Evolutionary conservation across 1,140 invertebrate species (phyloP).

Genomic region (Idris sp.): DNA sequence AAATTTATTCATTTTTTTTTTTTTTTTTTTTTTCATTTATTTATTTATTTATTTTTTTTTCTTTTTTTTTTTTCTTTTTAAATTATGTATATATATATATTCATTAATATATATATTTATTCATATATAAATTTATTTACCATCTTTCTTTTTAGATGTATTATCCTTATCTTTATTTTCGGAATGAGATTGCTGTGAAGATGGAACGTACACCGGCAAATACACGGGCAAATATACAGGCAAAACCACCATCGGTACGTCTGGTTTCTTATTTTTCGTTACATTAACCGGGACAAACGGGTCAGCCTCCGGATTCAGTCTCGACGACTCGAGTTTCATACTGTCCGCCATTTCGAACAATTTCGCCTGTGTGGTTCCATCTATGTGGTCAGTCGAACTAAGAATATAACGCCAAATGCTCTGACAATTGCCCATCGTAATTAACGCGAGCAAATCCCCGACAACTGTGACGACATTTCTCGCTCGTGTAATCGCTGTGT

Average conservation of each 20-base stretch:
- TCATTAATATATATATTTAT: too few relatives aligned
- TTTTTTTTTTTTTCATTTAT: too few relatives aligned
- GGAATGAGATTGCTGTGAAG: conserved; percentile 11
- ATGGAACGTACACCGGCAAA: conserved; percentile 13
- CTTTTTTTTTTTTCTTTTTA: too few relatives aligned
- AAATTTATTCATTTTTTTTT: too few relatives aligned
- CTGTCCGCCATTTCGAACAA: conserved; percentile 29
- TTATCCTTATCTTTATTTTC: conserved; percentile 3
- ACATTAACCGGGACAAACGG: conserved; percentile 48
- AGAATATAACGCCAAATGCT: conserved; percentile 92
- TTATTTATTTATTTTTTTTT: too few relatives aligned
- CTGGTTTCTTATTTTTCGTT: not conserved
- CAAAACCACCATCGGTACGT: conserved; percentile 3
- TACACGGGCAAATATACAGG: conserved; percentile 14
- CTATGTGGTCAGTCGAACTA: conserved; percentile 78
- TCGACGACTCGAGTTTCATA: conserved; percentile 73
- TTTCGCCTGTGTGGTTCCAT: conserved; percentile 29
- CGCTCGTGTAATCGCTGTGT: conserved; percentile 91
- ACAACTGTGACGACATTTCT: conserved; percentile 92
- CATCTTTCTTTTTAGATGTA: too few relatives aligned
- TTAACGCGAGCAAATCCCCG: conserved; percentile 91
- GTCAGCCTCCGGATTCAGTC: conserved; percentile 88
- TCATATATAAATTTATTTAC: too few relatives aligned
- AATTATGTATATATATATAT: too few relatives aligned
- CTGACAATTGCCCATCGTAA: conserved; percentile 88